A percentile compares a stretch with the other conserved stretches of the same genome.
These are phyloP conservation scores for Furnarius figulus DNA, from an alignment of 2,113 vertebrate species.

Conservation along the genomic window DNA sequence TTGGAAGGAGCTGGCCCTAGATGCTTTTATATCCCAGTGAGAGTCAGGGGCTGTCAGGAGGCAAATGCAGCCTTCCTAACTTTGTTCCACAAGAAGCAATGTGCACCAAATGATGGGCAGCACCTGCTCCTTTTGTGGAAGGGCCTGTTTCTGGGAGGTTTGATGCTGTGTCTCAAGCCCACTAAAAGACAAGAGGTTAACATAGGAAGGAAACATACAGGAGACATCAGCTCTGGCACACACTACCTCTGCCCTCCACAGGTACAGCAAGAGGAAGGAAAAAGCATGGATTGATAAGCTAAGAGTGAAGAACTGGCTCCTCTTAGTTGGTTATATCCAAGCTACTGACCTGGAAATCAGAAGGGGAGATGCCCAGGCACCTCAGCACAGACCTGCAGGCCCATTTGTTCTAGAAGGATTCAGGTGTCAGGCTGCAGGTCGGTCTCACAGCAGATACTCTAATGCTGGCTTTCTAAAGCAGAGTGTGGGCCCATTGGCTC, in stretches of 20 bases:
- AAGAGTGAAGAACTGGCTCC: background rate
- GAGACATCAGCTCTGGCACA: background rate
- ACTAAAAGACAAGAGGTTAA: background rate
- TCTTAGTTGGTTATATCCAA: background rate
- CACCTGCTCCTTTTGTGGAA: background rate
- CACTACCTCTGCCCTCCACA: background rate
- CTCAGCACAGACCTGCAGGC: background rate
- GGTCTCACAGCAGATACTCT: background rate
- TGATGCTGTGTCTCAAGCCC: background rate
- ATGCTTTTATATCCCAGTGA: background rate
- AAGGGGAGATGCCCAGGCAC: background rate
- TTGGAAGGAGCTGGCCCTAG: background rate
- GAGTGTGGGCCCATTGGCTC: background rate
- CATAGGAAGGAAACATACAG: rapidly evolving
- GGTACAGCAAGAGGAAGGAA: background rate
- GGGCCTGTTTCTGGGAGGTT: background rate
- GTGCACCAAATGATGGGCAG: background rate
- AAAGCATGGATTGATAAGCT: background rate
- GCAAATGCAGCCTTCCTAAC: background rate
- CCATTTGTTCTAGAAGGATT: background rate
- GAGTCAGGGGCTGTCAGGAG: background rate
- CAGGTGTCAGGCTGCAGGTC: background rate
- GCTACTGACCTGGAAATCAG: background rate
- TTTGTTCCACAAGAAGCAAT: background rate
- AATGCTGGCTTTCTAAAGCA: background rate